Evolutionary conservation across 2,797 vertebrate species (phyloP).

Genomic region (Cossypha niveicapilla): DNA sequence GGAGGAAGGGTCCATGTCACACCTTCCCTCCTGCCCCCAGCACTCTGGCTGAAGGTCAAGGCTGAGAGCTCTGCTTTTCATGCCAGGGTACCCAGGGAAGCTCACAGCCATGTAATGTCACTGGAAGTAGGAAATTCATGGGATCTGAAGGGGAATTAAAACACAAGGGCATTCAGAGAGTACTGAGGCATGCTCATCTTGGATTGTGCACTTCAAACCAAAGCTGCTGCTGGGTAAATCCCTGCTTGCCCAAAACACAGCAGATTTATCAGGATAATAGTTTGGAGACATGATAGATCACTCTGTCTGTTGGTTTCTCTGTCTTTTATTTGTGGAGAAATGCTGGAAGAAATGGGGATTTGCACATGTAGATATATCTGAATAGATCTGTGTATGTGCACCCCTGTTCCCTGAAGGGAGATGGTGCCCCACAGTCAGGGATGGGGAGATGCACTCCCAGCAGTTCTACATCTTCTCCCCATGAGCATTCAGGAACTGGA

Average conservation of each 20-base stretch:
- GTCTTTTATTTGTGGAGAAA: background rate
- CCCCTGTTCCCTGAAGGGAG: background rate
- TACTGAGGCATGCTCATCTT: fast-evolving
- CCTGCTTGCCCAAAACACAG: background rate
- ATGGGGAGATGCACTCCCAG: background rate
- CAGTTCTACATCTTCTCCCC: background rate
- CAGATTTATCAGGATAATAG: background rate
- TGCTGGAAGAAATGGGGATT: background rate
- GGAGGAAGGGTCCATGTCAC: fast-evolving
- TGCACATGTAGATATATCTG: background rate
- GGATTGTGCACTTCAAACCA: background rate
- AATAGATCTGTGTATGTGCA: background rate
- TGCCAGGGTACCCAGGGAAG: background rate
- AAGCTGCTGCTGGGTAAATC: background rate
- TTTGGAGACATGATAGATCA: background rate
- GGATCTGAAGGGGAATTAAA: background rate
- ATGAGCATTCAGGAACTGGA: background rate
- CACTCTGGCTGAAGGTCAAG: fast-evolving
- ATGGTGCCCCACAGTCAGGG: background rate
- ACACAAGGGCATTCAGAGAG: background rate
- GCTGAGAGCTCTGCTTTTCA: background rate
- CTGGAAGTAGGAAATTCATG: background rate
- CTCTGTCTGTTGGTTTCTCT: background rate
- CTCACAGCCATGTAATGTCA: background rate
- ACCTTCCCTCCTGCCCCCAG: background rate